A percentile compares a stretch with the other conserved stretches of the same genome.
These are phyloP conservation scores for Euborellia annulipes DNA, from an alignment of 1,140 invertebrate species.

Conservation along the genomic window DNA sequence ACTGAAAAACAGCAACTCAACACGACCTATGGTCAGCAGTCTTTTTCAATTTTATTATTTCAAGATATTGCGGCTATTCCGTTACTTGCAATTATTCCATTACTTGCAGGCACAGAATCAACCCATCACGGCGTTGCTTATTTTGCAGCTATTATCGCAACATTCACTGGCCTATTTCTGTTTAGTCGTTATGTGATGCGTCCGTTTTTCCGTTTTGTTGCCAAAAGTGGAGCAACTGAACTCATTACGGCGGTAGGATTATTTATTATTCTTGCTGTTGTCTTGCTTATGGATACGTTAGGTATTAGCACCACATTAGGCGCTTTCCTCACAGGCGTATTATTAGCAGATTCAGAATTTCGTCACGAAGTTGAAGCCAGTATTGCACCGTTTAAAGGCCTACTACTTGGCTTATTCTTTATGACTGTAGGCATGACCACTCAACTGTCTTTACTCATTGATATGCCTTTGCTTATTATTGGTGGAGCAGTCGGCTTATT, in stretches of 20 bases:
- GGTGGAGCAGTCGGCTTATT: not conserved
- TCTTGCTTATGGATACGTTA: not conserved
- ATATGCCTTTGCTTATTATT: not conserved
- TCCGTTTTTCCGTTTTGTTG: not conserved
- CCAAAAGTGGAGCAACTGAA: not conserved
- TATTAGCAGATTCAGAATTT: not conserved
- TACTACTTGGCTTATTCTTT: not conserved
- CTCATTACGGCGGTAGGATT: not conserved
- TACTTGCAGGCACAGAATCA: not conserved
- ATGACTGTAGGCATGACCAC: not conserved
- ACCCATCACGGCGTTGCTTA: too few relatives aligned
- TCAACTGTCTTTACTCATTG: not conserved
- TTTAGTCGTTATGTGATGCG: not conserved
- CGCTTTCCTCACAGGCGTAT: not conserved
- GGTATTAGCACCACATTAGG: not conserved
- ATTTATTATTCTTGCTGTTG: too few relatives aligned
- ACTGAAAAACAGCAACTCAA: too few relatives aligned
- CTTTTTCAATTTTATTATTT: not conserved
- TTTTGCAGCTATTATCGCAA: too few relatives aligned
- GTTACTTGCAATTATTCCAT: not conserved
- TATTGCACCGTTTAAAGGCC: not conserved
- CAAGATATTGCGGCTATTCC: not conserved
- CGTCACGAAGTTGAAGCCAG: not conserved
- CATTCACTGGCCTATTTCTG: too few relatives aligned
- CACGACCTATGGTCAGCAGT: too few relatives aligned